phyloP scores from a whole-genome alignment of 1,140 invertebrate genomes.

The Apolygus lucorum region DNA sequence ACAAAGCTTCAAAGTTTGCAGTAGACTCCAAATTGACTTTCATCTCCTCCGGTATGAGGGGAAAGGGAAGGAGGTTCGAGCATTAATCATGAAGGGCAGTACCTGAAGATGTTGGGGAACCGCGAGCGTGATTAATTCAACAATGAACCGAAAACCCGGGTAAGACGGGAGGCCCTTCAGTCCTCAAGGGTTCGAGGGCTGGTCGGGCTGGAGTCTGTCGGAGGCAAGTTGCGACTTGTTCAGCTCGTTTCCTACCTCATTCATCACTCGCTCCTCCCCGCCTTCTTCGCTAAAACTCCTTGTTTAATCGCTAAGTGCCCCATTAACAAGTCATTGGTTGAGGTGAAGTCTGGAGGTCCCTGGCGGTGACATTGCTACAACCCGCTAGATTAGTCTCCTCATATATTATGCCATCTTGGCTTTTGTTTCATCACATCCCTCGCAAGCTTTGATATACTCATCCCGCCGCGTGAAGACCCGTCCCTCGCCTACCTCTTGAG shows the following conservation, averaged over 20 bases:
- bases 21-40: not conserved
- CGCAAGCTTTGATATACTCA: too few relatives aligned
- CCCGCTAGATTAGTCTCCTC: too few relatives aligned
- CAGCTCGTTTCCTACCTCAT: not conserved
- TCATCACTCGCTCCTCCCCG: not conserved
- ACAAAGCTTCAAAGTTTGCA: too few relatives aligned
- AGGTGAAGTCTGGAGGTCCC: not conserved
- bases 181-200: not conserved
- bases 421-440: too few relatives aligned
- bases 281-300: not conserved
- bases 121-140: not conserved
- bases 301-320: not conserved
- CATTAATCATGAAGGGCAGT: not conserved
- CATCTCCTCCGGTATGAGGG: not conserved
- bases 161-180: too few relatives aligned
- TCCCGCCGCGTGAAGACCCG: too few relatives aligned
- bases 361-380: not conserved
- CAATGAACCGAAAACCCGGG: too few relatives aligned
- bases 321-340: not conserved
- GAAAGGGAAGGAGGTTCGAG: not conserved
- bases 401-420: too few relatives aligned
- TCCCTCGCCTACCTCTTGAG: too few relatives aligned
- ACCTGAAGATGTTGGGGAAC: not conserved
- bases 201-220: not conserved
- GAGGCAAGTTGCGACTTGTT: not conserved